phyloP scores from a whole-genome alignment of 2,888 invertebrate species.

The Plusia festucae region DNA sequence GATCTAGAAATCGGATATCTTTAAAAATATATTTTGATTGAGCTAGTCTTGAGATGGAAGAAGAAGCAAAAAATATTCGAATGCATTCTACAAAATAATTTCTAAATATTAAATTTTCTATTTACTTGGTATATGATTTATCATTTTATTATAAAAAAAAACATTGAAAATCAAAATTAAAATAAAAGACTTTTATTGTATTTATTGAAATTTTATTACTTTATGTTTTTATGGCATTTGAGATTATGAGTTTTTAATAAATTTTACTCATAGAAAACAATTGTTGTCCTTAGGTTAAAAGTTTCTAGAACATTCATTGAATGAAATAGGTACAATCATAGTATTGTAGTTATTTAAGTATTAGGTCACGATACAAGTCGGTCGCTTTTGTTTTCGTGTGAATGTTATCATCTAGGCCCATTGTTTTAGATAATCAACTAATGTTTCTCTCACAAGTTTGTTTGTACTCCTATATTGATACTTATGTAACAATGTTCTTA shows the following conservation, averaged over 20 bases:
- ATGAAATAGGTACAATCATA: constrained; percentile 11
- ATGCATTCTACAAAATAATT: no score
- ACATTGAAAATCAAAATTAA: no score
- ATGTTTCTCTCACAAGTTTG: constrained; percentile 14
- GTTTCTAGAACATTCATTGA: background rate
- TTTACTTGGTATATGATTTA: no score
- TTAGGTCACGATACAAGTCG: constrained; percentile 18
- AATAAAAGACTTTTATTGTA: no score
- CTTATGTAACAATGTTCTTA: background rate
- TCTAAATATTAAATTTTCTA: no score
- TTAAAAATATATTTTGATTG: background rate
- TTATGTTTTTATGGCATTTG: no score
- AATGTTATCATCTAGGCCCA: constrained; percentile 35
- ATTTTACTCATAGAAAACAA: no score
- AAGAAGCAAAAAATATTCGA: no score
- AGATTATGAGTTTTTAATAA: no score
- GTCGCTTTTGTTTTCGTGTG: constrained; percentile 34
- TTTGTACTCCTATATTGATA: constrained; percentile 19
- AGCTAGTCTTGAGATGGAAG: background rate
- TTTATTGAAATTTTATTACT: no score
- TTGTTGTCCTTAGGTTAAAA: no score
- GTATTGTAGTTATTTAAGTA: constrained; percentile 24
- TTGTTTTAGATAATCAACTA: constrained; percentile 43
- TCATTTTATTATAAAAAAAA: no score
- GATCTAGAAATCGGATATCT: background rate